Conservation (phyloP, 1,140 invertebrate species). For the Penaeus chinensis region DNA sequence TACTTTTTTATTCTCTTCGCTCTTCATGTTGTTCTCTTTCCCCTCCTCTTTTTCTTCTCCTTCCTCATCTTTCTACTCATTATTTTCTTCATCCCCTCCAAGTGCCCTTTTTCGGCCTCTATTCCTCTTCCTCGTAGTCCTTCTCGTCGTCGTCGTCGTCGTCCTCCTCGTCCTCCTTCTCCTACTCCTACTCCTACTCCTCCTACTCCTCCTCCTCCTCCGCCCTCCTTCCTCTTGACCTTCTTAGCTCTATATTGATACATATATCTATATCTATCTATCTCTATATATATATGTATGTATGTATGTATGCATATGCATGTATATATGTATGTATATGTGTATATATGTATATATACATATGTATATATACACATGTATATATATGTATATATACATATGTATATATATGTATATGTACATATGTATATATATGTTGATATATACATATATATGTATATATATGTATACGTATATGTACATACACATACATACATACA, state of each 20-base stretch:
- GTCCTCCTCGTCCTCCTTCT: no score
- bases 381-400: background rate
- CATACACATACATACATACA: background rate
- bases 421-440: background rate
- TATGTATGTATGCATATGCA: background rate
- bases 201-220: background rate
- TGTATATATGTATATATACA: background rate
- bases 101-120: background rate
- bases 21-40: background rate
- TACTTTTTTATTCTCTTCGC: background rate
- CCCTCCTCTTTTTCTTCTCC: background rate
- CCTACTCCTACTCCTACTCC: no score
- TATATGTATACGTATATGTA: conserved; percentile 5
- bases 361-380: background rate
- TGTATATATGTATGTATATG: background rate
- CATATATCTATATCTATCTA: background rate
- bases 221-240: background rate
- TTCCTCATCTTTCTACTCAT: background rate
- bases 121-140: background rate
- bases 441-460: background rate
- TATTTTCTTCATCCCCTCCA: background rate
- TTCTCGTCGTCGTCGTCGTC: background rate
- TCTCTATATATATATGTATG: background rate
- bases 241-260: background rate
- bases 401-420: background rate